Conservation (phyloP, 2,113 vertebrate genomes). For the Pipa parva region DNA sequence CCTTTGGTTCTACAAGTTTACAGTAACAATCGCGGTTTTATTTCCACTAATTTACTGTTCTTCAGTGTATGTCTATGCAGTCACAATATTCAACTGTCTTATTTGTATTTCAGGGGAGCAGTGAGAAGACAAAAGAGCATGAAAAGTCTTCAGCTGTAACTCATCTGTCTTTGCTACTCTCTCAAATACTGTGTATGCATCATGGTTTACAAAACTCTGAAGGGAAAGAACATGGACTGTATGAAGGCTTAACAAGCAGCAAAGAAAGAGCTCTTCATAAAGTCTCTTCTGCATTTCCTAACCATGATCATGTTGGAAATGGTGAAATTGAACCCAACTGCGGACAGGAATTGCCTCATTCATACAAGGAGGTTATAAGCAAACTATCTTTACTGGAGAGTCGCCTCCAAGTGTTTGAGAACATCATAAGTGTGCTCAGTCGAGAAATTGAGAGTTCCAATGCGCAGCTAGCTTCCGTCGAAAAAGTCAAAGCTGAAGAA, state of each 20-base stretch:
- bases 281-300: constrained; percentile 49
- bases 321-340: constrained; percentile 54
- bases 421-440: constrained; percentile 73
- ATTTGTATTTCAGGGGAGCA: constrained; percentile 56
- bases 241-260: neutral
- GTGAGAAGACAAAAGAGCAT: constrained; percentile 64
- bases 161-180: constrained; percentile 68
- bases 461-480: constrained; percentile 58
- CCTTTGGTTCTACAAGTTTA: too few species aligned
- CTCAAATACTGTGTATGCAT: constrained; percentile 52
- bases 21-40: too few species aligned
- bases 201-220: constrained; percentile 26
- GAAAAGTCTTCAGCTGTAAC: constrained; percentile 52
- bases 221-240: constrained; percentile 7
- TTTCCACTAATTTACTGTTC: neutral
- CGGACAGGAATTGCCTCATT: constrained; percentile 43
- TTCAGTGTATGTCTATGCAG: neutral
- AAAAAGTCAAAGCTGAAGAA: constrained; percentile 63
- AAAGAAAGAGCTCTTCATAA: constrained; percentile 36
- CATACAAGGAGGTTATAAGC: constrained; percentile 52
- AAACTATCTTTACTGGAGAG: constrained; percentile 66
- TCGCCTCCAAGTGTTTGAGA: constrained; percentile 74
- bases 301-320: constrained; percentile 38
- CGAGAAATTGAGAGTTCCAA: constrained; percentile 73
- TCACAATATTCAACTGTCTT: neutral